Evolutionary conservation across 2,888 invertebrate species (phyloP), one percentile per base, ranked within the genome.

Genomic region (Pyrrhia umbra): DNA sequence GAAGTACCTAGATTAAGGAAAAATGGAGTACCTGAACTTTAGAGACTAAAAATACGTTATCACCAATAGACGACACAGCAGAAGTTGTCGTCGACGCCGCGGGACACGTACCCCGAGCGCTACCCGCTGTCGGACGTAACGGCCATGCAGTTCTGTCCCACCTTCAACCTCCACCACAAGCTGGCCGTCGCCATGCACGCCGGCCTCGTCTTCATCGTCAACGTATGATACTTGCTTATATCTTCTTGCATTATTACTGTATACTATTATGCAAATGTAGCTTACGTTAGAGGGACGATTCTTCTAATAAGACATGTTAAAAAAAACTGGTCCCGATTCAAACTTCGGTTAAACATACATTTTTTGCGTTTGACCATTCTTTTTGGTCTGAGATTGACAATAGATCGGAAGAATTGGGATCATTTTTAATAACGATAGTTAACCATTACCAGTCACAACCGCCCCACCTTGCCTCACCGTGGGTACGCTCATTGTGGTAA

Each of bases 51-150:
- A 16, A 52, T 13, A 47, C 30, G 3, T 66, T n/a, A 30, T 68
- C 13, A 51, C 45, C 39, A 62, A 37, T 68, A 86, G 87, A 30
- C 15, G 10, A 70, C 63, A 3, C 81, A 81, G 34, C 74, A 79
- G 8, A 75, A 73, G 51, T 57, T 81, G n/a, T 65, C 77, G 6
- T 52, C 62, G 21, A 70, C 68, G 52, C 80, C 75, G 2, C 80
- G 72, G 55, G 83, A 82, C 15, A 73, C 75, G 25, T 86, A 74
- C 43, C 90, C 92, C 2, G 92, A 93, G 62, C 85, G 92, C 5
- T 95, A 87, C 67, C 94, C 94, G 0, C 81, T 95, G 15, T 85
- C 88, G 0, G 92, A 93, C 40, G 86, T 92, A 5, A 68, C 88
- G 0, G 79, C 88, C 0, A 82, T 92, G 77, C 85, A 88, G 20